These are phyloP conservation scores for Amphipoea lucens DNA, from an alignment of 2,888 invertebrate species.

Conservation along the genomic window DNA sequence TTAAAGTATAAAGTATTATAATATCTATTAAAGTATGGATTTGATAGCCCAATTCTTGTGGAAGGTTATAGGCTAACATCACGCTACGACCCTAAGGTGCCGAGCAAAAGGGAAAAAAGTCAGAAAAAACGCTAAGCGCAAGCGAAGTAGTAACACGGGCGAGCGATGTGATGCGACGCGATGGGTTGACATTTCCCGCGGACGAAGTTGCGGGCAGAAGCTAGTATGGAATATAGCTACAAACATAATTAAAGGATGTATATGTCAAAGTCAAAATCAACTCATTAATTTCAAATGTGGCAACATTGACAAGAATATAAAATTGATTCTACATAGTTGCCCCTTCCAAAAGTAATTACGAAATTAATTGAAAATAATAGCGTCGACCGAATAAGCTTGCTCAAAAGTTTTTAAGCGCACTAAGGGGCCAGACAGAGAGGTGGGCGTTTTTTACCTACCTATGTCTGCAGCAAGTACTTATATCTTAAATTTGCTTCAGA, in stretches of 20 bases:
- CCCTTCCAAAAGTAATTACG: not conserved
- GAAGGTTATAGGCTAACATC: no score
- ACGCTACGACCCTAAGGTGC: no score
- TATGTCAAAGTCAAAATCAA: not conserved
- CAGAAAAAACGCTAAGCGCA: no score
- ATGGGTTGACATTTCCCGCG: no score
- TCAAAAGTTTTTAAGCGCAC: not conserved
- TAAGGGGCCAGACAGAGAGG: no score
- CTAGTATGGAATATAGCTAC: not conserved
- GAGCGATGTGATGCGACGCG: no score
- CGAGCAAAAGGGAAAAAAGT: no score
- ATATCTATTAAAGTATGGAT: no score
- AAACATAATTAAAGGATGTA: not conserved
- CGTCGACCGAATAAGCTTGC: not conserved
- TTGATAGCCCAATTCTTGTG: no score
- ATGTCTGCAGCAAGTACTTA: not conserved
- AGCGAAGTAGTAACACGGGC: no score
- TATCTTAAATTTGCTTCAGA: not conserved
- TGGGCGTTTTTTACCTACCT: not conserved
- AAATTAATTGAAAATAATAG: not conserved
- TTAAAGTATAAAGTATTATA: no score
- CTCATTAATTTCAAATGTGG: not conserved
- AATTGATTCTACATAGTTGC: not conserved
- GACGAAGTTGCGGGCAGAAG: no score
- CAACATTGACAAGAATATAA: not conserved